Evolutionary conservation across 2,113 vertebrate genomes (phyloP), one percentile per base, ranked within the genome.

Genomic region (Lanius collurio): DNA sequence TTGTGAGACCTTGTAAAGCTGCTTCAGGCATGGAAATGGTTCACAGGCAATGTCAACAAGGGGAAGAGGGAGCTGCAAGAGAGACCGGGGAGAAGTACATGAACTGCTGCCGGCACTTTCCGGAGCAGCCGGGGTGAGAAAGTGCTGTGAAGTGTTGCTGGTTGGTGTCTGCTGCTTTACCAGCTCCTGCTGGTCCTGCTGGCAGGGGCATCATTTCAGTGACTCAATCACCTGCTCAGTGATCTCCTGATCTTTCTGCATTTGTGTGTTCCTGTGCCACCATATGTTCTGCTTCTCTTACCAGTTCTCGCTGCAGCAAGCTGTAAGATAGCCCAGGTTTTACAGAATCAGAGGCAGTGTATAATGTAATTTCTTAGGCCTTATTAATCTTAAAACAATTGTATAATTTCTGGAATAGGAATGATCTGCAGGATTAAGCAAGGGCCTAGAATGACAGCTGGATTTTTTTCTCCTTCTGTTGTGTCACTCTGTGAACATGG

Each of bases 1-100:
- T 93, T 91, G 53, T 79, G 75, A 74, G 94, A 90, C 91, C 70
- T 44, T 15, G 14, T 59, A 93, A 96, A 95, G 69, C 62, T 93
- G 64, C 70, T 84, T 39, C 42, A 82, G 94, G 64, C 4, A 0
- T 53, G 59, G 81, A 68, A 83, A 68, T 81, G 85, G 79, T 95
- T 95, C 90, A 42, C 11, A 15, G 89, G 77, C 67, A 89, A 41
- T 81, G 90, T 95, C 95, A 96, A 52, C 90, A 83, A 73, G 89
- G 90, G 86, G 53, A 63, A 90, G 37, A 83, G 73, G 62, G 70
- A 84, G 50, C 83, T 92, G 79, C 65, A 33, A 69, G 79, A 82
- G 84, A 63, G 74, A 39, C 31, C 7, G 1, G 65, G 55, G 67
- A 94, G 92, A 95, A 89, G 84, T 2, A 42, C 24, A 13, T 10